phyloP scores from a whole-genome alignment of 2,113 vertebrate species.

The Chroicocephalus ridibundus region DNA sequence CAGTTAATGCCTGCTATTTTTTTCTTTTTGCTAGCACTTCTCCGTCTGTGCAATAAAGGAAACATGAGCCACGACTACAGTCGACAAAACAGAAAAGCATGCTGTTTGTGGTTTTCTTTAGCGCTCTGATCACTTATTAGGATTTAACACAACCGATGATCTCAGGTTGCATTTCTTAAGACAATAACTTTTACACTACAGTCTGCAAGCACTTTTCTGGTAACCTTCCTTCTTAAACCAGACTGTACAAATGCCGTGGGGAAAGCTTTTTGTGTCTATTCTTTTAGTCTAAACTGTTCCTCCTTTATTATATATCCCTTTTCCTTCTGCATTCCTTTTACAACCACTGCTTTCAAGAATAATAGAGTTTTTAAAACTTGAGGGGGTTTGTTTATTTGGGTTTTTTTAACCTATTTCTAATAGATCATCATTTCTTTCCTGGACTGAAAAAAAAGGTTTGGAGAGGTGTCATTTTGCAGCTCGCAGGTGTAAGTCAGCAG shows the following conservation, averaged over 20 bases:
- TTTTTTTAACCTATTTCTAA: neutral
- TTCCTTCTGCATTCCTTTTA: neutral
- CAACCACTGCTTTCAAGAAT: neutral
- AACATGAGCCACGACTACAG: neutral
- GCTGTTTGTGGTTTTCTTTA: neutral
- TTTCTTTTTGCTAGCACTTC: slow-evolving; percentile 16
- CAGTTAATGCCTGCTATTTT: neutral
- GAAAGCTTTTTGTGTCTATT: neutral
- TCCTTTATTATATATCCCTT: neutral
- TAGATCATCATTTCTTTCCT: neutral
- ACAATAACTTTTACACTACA: neutral
- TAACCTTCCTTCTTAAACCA: slow-evolving; percentile 3
- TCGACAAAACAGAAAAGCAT: neutral
- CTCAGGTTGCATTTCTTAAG: slow-evolving; percentile 20
- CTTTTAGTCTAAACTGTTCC: neutral
- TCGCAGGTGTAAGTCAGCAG: neutral
- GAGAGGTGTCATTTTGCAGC: neutral
- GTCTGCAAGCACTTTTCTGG: neutral
- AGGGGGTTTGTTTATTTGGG: neutral
- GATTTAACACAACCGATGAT: slow-evolving; percentile 13
- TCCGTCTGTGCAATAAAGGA: slow-evolving; percentile 23
- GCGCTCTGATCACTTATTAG: neutral
- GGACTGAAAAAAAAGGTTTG: neutral
- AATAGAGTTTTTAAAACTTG: neutral
- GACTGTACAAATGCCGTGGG: neutral